These are phyloP conservation scores for Tarsius wallacei DNA, from an alignment of 2,797 vertebrate genomes.

Conservation along the genomic window DNA sequence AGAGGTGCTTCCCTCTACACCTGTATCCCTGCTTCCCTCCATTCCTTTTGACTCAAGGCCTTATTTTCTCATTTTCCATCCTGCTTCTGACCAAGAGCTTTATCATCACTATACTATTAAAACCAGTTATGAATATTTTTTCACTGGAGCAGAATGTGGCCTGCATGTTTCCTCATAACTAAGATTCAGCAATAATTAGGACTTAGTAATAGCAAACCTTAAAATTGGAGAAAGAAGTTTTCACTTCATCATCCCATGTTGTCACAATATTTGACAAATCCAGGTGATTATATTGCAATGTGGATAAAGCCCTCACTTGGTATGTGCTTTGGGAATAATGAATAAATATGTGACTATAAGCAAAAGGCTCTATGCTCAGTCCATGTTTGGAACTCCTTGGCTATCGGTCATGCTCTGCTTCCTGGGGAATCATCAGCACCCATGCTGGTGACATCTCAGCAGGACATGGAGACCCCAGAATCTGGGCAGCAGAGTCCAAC, in stretches of 20 bases:
- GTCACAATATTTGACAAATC: constrained; percentile 14
- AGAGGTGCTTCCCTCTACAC: not conserved
- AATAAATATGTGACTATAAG: not conserved
- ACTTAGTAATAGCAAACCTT: not conserved
- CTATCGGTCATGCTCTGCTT: not conserved
- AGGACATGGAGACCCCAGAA: not conserved
- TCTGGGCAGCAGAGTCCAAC: not conserved
- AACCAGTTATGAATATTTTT: not conserved
- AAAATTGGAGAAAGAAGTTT: not conserved
- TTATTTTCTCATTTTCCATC: constrained; percentile 8
- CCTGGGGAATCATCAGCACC: not conserved
- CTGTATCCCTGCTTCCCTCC: not conserved
- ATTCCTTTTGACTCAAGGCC: not conserved
- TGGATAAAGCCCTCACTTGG: not conserved
- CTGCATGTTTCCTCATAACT: not conserved
- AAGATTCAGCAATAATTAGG: not conserved
- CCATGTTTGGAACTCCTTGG: not conserved
- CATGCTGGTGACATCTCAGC: not conserved
- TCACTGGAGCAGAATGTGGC: not conserved
- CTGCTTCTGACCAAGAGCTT: constrained; percentile 15
- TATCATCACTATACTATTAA: not conserved
- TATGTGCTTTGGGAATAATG: constrained; percentile 1
- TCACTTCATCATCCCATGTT: not conserved
- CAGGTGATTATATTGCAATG: not conserved
- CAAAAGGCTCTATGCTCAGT: not conserved